These are phyloP conservation scores for Solen grandis DNA, from an alignment of 1,140 invertebrate genomes.

Conservation along the genomic window DNA sequence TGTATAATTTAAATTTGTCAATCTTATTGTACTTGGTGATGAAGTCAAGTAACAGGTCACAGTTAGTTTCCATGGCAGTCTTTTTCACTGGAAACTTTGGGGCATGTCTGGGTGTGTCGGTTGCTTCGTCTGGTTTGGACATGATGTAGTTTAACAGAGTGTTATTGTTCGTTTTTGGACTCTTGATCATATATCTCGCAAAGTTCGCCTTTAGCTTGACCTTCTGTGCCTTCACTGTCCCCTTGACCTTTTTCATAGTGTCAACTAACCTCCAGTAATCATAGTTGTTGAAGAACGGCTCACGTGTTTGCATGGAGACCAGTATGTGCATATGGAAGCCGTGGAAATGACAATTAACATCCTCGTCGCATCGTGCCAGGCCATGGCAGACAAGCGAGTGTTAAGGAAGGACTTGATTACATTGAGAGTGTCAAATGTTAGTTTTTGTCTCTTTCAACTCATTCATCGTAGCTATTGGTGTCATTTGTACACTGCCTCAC, in stretches of 20 bases:
- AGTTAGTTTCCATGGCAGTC: background rate
- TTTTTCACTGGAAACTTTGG: background rate
- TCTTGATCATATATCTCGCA: background rate
- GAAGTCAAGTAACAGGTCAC: background rate
- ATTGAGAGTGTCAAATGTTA: background rate
- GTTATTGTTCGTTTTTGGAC: background rate
- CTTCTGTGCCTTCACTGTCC: background rate
- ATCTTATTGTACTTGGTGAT: slow-evolving; percentile 5
- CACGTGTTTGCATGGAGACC: background rate
- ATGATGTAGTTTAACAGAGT: background rate
- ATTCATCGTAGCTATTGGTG: background rate
- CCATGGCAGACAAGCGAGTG: background rate
- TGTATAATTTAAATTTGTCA: background rate
- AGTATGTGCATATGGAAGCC: background rate
- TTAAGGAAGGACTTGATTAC: background rate
- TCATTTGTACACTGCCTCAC: background rate
- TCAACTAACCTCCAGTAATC: background rate
- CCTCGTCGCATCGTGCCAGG: background rate
- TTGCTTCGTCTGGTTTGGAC: no score
- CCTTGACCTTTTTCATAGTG: background rate
- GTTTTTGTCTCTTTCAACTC: background rate
- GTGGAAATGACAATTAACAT: background rate
- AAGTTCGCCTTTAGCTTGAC: slow-evolving; percentile 3
- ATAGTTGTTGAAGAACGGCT: background rate
- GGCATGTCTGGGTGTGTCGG: no score